Percentiles rank a stretch among this genome's conserved stretches.
Conservation (phyloP, 2,113 vertebrate genomes). For the Urocynchramus pylzowi region DNA sequence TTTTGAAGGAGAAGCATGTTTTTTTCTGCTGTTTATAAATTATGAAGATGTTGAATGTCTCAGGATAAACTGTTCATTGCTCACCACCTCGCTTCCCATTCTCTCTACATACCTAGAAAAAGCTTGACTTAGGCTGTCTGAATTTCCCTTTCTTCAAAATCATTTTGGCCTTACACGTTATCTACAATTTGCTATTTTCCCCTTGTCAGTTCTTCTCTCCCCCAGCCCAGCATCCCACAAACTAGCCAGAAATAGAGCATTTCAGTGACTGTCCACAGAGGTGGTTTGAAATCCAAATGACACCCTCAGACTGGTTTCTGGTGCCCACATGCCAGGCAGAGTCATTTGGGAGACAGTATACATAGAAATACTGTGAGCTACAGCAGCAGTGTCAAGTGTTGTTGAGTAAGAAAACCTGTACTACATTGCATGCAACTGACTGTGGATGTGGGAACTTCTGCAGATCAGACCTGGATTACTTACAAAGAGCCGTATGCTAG, state of each 20-base stretch:
- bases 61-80: not conserved
- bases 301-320: not conserved
- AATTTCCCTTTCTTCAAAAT: not conserved
- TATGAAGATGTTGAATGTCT: not conserved
- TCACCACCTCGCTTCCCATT: not conserved
- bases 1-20: not conserved
- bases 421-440: not conserved
- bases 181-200: not conserved
- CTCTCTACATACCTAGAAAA: not conserved
- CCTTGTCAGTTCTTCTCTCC: not conserved
- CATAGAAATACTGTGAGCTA: not conserved
- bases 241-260: not conserved
- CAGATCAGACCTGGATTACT: not conserved
- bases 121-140: not conserved
- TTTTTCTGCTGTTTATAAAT: not conserved
- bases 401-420: not conserved
- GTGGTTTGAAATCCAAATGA: not conserved
- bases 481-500: not conserved
- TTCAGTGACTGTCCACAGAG: not conserved
- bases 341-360: not conserved
- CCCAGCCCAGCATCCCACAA: not conserved
- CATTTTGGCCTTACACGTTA: not conserved
- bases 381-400: not conserved
- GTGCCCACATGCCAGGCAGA: not conserved
- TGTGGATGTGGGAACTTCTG: not conserved